phyloP scores from a whole-genome alignment of 64 coral and sea anemone genomes.

The Porites lutea region DNA sequence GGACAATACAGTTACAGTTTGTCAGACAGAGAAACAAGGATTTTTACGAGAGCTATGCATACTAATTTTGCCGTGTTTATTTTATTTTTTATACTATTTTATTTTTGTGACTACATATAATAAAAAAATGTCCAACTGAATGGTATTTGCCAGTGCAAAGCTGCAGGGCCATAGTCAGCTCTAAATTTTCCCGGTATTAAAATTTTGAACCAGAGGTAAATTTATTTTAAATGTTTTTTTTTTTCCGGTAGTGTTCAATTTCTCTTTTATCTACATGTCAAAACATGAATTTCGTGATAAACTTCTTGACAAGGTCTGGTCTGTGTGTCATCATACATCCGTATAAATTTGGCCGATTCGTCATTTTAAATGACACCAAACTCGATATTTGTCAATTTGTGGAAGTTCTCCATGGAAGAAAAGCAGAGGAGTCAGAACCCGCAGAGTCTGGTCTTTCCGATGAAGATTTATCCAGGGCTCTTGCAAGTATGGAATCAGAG shows the following conservation, averaged over 20 bases:
- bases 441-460: slow-evolving; percentile 46
- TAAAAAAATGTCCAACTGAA: slow-evolving; percentile 4
- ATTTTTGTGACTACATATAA: slow-evolving; percentile 22
- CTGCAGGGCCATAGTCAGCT: slow-evolving; percentile 25
- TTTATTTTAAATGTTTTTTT: background rate
- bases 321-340: slow-evolving; percentile 59
- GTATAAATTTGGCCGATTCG: slow-evolving; percentile 56
- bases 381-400: slow-evolving; percentile 44
- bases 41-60: slow-evolving; percentile 13
- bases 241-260: slow-evolving; percentile 11
- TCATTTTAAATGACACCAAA: slow-evolving; percentile 49
- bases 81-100: background rate
- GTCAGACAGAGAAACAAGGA: slow-evolving; percentile 5
- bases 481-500: slow-evolving; percentile 70
- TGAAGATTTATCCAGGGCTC: slow-evolving; percentile 64
- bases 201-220: slow-evolving; percentile 8
- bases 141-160: slow-evolving; percentile 21
- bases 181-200: slow-evolving; percentile 15
- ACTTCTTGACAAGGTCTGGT: slow-evolving; percentile 54
- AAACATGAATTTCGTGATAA: slow-evolving; percentile 68
- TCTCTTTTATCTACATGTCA: slow-evolving; percentile 19
- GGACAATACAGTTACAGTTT: background rate
- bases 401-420: slow-evolving; percentile 40
- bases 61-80: slow-evolving; percentile 2
- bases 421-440: slow-evolving; percentile 53